A percentile compares a stretch with the other conserved stretches of the same genome.
These are phyloP conservation scores for Poeciliopsis paucimaculata DNA, from an alignment of 2,797 vertebrate species.

Conservation along the genomic window DNA sequence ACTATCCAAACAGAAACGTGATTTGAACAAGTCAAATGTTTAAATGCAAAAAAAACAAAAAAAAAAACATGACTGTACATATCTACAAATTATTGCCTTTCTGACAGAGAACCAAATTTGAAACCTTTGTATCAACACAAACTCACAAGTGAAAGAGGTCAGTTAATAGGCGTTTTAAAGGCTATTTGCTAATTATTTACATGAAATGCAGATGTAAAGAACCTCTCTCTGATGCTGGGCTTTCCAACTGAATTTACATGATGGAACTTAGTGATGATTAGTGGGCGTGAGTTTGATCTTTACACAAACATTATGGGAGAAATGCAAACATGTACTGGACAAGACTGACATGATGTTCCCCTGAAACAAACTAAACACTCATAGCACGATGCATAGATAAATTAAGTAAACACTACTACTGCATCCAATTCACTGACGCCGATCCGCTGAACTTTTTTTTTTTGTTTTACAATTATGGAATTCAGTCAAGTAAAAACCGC, in stretches of 20 bases:
- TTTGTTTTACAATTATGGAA: conserved; percentile 66
- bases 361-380: conserved; percentile 80
- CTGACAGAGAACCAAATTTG: conserved; percentile 89
- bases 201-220: conserved; percentile 64
- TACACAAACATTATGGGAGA: conserved; percentile 40
- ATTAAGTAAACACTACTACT: conserved; percentile 88
- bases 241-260: conserved; percentile 54
- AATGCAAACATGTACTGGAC: conserved; percentile 51
- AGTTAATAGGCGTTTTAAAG: conserved; percentile 82
- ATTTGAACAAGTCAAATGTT: conserved; percentile 61
- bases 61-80: conserved; percentile 79
- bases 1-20: conserved; percentile 62
- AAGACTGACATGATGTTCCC: conserved; percentile 69
- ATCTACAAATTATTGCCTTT: conserved; percentile 99
- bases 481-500: conserved; percentile 60
- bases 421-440: conserved; percentile 87
- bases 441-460: conserved; percentile 63
- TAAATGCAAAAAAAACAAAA: conserved; percentile 71
- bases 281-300: conserved; percentile 47
- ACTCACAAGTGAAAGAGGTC: conserved; percentile 84
- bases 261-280: conserved; percentile 44
- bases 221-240: conserved; percentile 60
- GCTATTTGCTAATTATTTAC: conserved; percentile 83
- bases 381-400: conserved; percentile 95
- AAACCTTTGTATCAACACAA: conserved; percentile 84